Percentiles rank a stretch among this genome's conserved stretches.
Evolutionary conservation across 2,113 vertebrate genomes (phyloP).

Genomic region (Siphamia tubifer): DNA sequence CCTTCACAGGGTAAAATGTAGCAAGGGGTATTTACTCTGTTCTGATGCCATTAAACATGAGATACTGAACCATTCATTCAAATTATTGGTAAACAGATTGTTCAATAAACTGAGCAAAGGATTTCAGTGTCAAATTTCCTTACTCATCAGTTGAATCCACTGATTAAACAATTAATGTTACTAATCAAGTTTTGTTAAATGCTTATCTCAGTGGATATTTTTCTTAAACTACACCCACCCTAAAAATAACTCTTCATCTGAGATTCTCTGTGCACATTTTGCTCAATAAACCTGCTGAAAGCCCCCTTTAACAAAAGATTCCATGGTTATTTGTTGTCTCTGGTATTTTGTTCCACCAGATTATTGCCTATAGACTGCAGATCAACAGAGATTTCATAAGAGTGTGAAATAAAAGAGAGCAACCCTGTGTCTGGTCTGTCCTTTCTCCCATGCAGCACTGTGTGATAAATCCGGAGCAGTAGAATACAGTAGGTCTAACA

Average conservation of each 20-base stretch:
- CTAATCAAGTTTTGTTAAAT: no score
- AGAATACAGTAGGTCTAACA: constrained; percentile 38
- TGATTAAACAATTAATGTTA: not conserved
- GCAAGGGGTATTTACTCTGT: no score
- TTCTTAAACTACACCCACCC: not conserved
- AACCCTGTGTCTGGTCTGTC: constrained; percentile 16
- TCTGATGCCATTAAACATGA: no score
- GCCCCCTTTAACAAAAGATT: constrained; percentile 26
- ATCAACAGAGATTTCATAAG: constrained; percentile 54
- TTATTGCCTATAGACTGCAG: constrained; percentile 45
- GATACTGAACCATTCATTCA: no score
- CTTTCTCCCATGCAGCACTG: constrained; percentile 16
- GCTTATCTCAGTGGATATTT: no score
- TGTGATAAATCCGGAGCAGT: constrained; percentile 37
- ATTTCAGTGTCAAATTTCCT: no score
- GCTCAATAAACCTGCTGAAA: constrained; percentile 35
- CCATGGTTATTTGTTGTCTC: constrained; percentile 20
- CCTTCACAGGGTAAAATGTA: no score
- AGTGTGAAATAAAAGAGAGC: constrained; percentile 15
- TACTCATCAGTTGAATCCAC: not conserved
- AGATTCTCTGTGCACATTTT: not conserved
- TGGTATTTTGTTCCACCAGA: constrained; percentile 21
- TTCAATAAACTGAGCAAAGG: no score
- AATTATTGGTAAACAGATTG: no score
- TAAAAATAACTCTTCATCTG: not conserved